Base-by-base conservation (phyloP, 1,140 invertebrate genomes). In the Lanistes nyassanus region DNA sequence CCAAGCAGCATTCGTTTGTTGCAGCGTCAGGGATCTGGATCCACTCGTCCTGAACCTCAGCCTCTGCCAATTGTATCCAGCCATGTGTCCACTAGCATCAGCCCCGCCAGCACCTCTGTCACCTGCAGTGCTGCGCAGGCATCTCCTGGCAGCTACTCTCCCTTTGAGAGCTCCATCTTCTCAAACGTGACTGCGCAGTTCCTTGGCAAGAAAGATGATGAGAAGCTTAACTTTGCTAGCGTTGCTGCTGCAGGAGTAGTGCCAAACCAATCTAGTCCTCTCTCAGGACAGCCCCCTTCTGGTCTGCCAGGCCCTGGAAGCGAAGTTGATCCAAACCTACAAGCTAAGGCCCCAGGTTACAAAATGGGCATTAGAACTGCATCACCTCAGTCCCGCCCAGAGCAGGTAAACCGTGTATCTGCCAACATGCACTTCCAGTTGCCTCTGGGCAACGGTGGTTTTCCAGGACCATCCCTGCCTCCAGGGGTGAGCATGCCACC, bases 81-180 rank as follows among this genome's bases (percentile, higher is more conserved):
- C 64, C 81, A 84, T 68, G 72, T 75, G 53, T 69, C 74, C 29
- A 76, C 71, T 64, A 58, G 75, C 58, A 78, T 72, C 56, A 76
- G 64, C 56, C 67, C 62, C 29, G 16, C 70, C 51, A 34, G 47
- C 47, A 47, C 42, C 34, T 60, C 53, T 68, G 26, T 53, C 68
- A 23, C 69, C 29, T 29, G 64, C 76, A 39, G 53, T 78, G 56
- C 19, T 34, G 51, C 47, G 21, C 34, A 56, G 39, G 47, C 67
- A 64, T 76, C 81, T 13, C 80, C 80, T 16, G 79, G 77, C 23
- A 93, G 95, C 78, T 96, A 96, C 87, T 94, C 94, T 1, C 90
- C 95, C 9, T 96, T 96, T 81, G 94, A 94, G 68, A 93, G 94
- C 83, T 69, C 31, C 60, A 90, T 91, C 1, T 93, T 93, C 80